Conservation (phyloP, 2,888 invertebrate species). For the Pristionchus entomophagus region DNA sequence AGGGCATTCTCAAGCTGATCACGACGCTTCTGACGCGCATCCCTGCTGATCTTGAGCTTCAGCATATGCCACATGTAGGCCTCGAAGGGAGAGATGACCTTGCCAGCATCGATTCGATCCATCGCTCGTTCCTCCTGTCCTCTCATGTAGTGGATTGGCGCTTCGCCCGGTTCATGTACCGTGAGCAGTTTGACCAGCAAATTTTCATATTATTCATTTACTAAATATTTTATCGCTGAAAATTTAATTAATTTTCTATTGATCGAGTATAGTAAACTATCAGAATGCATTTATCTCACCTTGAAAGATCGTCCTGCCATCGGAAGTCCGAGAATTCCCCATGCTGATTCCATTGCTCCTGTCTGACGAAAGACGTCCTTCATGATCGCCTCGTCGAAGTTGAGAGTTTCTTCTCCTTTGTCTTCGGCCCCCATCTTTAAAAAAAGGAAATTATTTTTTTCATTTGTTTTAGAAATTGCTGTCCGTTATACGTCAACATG, state of each 20-base stretch:
- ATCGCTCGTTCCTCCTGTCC: neutral
- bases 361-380: neutral
- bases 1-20: neutral
- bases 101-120: neutral
- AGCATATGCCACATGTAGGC: neutral
- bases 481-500: too few species aligned
- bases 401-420: neutral
- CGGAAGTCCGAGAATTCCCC: neutral
- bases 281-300: too few species aligned
- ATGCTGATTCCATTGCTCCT: neutral
- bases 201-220: neutral
- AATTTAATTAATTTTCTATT: neutral
- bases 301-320: neutral
- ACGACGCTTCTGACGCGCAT: neutral
- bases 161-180: neutral
- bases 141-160: neutral
- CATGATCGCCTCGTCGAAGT: conserved; percentile 7
- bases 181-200: neutral
- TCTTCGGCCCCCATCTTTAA: neutral
- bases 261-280: neutral
- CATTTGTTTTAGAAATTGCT: too few species aligned
- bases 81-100: neutral
- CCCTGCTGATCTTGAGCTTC: neutral
- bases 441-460: too few species aligned
- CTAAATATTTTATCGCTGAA: too few species aligned